phyloP scores from a whole-genome alignment of 2,113 vertebrate species.

The Polypterus bichir region DNA sequence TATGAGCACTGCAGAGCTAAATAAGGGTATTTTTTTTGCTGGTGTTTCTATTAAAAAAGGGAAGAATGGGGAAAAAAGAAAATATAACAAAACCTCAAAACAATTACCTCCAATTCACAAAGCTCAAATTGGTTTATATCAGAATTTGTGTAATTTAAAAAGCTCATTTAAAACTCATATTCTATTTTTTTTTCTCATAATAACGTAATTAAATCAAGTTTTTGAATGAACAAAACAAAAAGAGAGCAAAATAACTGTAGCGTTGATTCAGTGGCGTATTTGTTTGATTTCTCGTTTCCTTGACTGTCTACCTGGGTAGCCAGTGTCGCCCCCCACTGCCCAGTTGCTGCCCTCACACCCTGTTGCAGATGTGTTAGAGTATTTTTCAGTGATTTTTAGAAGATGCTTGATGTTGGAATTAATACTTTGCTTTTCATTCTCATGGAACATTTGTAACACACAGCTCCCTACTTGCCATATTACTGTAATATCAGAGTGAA shows the following conservation, averaged over 20 bases:
- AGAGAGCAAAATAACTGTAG: conserved; percentile 8
- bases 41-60: conserved; percentile 29
- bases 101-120: conserved; percentile 27
- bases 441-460: too few relatives aligned
- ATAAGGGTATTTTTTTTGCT: conserved; percentile 26
- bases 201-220: conserved; percentile 33
- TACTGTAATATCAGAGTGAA: too few relatives aligned
- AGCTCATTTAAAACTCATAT: conserved; percentile 37
- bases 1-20: conserved; percentile 25
- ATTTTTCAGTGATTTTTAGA: too few relatives aligned
- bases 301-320: too few relatives aligned
- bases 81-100: conserved; percentile 26
- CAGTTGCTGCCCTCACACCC: too few relatives aligned
- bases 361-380: too few relatives aligned
- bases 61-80: conserved; percentile 23
- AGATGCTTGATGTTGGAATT: too few relatives aligned
- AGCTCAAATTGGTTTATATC: conserved; percentile 29
- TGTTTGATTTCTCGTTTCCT: too few relatives aligned
- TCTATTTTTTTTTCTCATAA: neutral
- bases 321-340: too few relatives aligned
- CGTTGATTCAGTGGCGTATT: neutral
- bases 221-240: conserved; percentile 33
- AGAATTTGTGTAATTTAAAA: conserved; percentile 27
- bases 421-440: too few relatives aligned
- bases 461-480: too few relatives aligned